Evolutionary conservation across 2,797 vertebrate species (phyloP).

Genomic region (Amblyraja radiata): DNA sequence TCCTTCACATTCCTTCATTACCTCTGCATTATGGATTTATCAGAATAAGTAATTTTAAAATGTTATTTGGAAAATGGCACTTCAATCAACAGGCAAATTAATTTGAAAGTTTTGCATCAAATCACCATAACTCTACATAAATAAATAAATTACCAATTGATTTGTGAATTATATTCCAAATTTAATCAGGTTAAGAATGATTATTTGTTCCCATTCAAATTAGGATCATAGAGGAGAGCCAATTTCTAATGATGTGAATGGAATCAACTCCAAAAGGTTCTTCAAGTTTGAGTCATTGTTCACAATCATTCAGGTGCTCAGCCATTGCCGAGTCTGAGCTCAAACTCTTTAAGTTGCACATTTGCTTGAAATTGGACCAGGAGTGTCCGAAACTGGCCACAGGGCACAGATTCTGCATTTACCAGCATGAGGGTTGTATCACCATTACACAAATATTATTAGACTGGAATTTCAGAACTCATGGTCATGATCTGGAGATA

Average conservation of each 20-base stretch:
- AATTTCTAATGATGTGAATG: background rate
- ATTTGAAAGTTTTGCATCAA: background rate
- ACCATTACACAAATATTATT: too few species aligned
- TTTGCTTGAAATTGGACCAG: background rate
- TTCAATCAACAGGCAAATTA: background rate
- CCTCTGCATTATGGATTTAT: conserved; percentile 4
- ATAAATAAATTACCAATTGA: conserved; percentile 20
- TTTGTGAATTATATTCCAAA: background rate
- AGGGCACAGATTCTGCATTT: background rate
- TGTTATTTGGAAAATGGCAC: background rate
- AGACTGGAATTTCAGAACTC: too few species aligned
- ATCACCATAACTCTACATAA: conserved; percentile 23
- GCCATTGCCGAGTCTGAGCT: background rate
- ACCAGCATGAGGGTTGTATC: background rate
- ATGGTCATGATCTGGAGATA: too few species aligned
- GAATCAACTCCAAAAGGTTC: background rate
- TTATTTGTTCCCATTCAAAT: background rate
- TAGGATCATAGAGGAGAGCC: background rate
- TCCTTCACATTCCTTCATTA: background rate
- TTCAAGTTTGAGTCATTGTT: background rate
- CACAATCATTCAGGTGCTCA: background rate
- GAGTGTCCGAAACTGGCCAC: background rate
- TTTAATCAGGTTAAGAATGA: background rate
- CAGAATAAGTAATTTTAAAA: background rate
- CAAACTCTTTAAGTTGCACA: background rate